Base-by-base conservation (phyloP, 2,888 invertebrate genomes). In the Dicycla oo region DNA sequence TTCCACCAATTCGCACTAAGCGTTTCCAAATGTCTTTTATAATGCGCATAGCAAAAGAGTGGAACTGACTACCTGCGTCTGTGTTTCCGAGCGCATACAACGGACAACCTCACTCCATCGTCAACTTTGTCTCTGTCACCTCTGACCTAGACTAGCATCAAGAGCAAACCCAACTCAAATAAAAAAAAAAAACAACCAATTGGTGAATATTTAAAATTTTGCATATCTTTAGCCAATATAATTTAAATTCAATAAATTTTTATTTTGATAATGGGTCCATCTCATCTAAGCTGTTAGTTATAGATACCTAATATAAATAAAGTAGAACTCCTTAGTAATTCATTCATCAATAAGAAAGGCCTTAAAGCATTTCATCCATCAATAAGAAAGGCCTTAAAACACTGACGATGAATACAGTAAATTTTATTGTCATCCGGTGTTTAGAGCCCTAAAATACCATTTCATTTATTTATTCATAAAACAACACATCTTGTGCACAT, bases 141-240 rank as follows among this genome's bases (percentile, higher is more conserved):
- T n/a, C n/a, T n/a, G n/a, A n/a, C n/a, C n/a, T n/a, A n/a, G n/a
- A n/a, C n/a, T n/a, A n/a, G n/a, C n/a, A n/a, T n/a, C n/a, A n/a
- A n/a, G n/a, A n/a, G n/a, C n/a, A n/a, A n/a, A n/a, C n/a, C n/a
- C n/a, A n/a, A n/a, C n/a, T n/a, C n/a, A n/a, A n/a, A n/a, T n/a
- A n/a, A n/a, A n/a, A n/a, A n/a, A n/a, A n/a, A 61, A 20, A 78
- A 53, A 58, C 30, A 78, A 34, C 10, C 3, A 65, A n/a, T 51
- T 38, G 3, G 34, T 47, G 38, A 65, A 79, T 75, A 60, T 60
- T 58, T 51, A 40, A 23, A 45, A 43, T 54, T 72, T 64, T 64
- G 53, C 43, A 1, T 61, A 34, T 51, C 0, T 53, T 34, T 47
- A 30, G 18, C 2, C 4, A 13, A 45, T 38, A 45, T 49, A 40